Base-by-base conservation (phyloP, 2,888 invertebrate species). In the Petrophora chlorosata region DNA sequence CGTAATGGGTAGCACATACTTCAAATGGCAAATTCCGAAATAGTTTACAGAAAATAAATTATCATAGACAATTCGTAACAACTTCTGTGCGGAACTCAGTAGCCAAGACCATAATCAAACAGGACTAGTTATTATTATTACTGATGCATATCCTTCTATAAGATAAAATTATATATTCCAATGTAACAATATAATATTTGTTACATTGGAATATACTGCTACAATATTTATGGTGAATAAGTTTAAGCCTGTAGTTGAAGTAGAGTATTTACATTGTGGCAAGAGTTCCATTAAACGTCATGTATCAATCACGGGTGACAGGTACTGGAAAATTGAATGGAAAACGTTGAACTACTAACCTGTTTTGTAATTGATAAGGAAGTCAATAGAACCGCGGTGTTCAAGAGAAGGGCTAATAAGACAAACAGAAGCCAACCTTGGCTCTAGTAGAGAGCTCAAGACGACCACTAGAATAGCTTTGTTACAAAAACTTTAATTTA, bases 221-320 rank as follows among this genome's bases (percentile, higher is more conserved):
- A 13, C 29, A 15, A 19, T 35, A 35, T 36, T 28, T 23, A 36
- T 29, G 7, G 12, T 44, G 25, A 46, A 26, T 33, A 39, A 38
- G 12, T 39, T 39, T n/a, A 14, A 40, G 43, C 40, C 0, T 22
- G 32, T 36, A 35, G 16, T 44, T 46, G 9, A 42, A 22, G 38
- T 19, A 19, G 19, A n/a, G 19, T 52, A 52, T 52, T 46, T 26
- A 45, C 25, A 42, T 51, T 46, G n/a, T 13, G n/a, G 34, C 49
- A 41, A 38, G 49, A 47, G 52, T 52, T 49, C 28, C 41, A 55
- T 50, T 55, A 50, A 29, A 33, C n/a, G 28, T 42, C 28, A 45
- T 52, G 52, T 42, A 59, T 59, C 56, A 54, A 54, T 59, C 59
- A 53, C 10, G 9, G 5, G 22, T 49, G 59, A 50, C 59, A 59